Evolutionary conservation across 1,140 invertebrate species (phyloP), one percentile per base, ranked within the genome.

Genomic region (Drosophila mayri): DNA sequence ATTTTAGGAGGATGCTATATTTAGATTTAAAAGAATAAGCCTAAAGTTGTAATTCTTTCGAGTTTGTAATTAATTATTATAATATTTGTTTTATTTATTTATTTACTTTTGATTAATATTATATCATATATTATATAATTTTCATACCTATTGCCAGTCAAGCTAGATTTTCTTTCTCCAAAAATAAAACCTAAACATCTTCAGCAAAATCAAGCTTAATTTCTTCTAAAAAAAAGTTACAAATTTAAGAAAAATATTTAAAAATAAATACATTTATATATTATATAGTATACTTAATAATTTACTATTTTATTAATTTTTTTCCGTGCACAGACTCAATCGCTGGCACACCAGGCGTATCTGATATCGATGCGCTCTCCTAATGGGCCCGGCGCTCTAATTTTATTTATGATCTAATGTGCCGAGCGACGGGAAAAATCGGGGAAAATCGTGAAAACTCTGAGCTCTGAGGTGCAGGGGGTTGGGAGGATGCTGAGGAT

Each of bases 361-460:
- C 85, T 90, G 85, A 90, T 88, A 90, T 80, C 66, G 61, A 78
- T 83, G 81, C 84, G 85, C 73, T 76, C 73, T 76, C 55, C 71
- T 84, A 90, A 90, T 88, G 85, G 81, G 84, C 81, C 83, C 70
- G 59, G 71, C 79, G 82, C 83, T 86, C 82, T 90, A 90, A 90
- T 90, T 90, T 90, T 90, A 90, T 90, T 90, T 90, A 90, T 85
- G 85, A 90, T 88, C 85, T 90, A 90, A 90, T 88, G 85, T 73
- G 74, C 67, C 67, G 37, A 67, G 20, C 52, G 52, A 55, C 28
- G 49, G 66, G 62, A 60, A 76, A 63, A 75, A 60, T 87, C 68
- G 82, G 60, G 75, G 35, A 74, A 60, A 67, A 52, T 63, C 61
- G 58, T 40, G 35, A 49, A 46, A 66, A 60, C 55, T 61, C 12